Base-by-base conservation (phyloP, 2,113 vertebrate species). In the Muntiacus muntjak region DNA sequence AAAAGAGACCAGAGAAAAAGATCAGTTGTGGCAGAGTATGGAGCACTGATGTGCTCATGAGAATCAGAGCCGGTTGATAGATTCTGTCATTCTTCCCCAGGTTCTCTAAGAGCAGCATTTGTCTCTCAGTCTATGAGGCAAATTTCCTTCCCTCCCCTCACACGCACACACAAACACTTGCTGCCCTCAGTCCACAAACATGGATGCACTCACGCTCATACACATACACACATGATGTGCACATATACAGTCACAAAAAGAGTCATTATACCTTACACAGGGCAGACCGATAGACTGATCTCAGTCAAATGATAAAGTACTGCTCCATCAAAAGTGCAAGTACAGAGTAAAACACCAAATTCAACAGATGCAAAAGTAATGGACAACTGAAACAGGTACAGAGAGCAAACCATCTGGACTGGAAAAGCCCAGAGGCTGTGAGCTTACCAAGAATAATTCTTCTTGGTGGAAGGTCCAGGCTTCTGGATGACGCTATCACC, bases 381-480 rank as follows among this genome's bases (percentile, higher is more conserved):
- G 54, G 5, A 94, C 30, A 30, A 21, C 5, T 83, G 86, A 60
- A 74, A 55, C 64, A 74, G 50, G 14, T 47, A 60, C 3, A 4
- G n/a, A 74, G 5, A 87, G 17, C 55, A 64, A 50, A 60, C 47
- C 7, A 43, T 10, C 4, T 84, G 62, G 13, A 21, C 79, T 90
- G 1, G 40, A 91, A 71, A 95, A 87, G 0, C 26, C 57, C 55
- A 95, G 2, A 11, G 54, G 23, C 26, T 26, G 2, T 62, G 12
- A 67, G 40, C 99, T 43, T 98, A 99, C 99, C 99, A 76, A 99
- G 98, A 95, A 99, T 98, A 5, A 99, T 97, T 98, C 99, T 99
- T 97, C 99, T 99, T 1, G 3, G 97, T 26, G 97, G 97, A 43
- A 97, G 28, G 55, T 98, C 99, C 45, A 88, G 94, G 76, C 81